Base-by-base conservation (phyloP, 2,797 vertebrate genomes). In the Urocyon cinereoargenteus region DNA sequence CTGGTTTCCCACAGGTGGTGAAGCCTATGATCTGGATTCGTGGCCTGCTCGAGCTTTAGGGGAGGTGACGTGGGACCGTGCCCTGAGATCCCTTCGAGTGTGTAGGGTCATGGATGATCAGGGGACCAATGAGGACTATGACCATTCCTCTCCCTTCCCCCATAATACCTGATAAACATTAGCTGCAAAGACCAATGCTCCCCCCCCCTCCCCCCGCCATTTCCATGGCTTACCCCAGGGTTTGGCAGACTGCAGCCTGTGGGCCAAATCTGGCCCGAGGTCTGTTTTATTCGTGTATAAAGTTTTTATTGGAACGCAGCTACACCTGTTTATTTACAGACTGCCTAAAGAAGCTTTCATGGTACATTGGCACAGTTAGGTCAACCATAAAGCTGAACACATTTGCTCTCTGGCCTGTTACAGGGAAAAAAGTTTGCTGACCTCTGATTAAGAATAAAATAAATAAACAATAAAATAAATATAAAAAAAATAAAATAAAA, bases 291-390 rank as follows among this genome's bases (percentile, higher is more conserved):
- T 83, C 72, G 34, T 78, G 28, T 92, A 83, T 92, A 92, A 86
- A 94, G 81, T 72, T 92, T 92, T 96, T 90, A 92, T 55, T 87
- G 86, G 73, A 84, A 92, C n/a, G 14, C 7, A 82, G 26, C n/a
- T 21, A 53, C 24, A 36, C 19, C 9, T 26, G 22, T 79, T 77
- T 22, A 5, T 94, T 97, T 84, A 70, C 4, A 75, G 57, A 78
- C 53, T 55, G 45, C 11, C 53, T 77, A 49, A 22, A 55, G 40
- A 66, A 49, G 55, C 3, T 24, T 90, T 86, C 22, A 10, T 34
- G 21, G 24, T 91, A 0, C 1, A 18, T 2, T 18, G 55, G 59
- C 70, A 57, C 83, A 61, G 31, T 31, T 75, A 53, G 81, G 31
- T 62, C 14, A 16, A n/a, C 40, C 3, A 0, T 57, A 72, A 79